These are phyloP conservation scores for Nephila pilipes DNA, from an alignment of 1,140 invertebrate genomes.

Conservation along the genomic window DNA sequence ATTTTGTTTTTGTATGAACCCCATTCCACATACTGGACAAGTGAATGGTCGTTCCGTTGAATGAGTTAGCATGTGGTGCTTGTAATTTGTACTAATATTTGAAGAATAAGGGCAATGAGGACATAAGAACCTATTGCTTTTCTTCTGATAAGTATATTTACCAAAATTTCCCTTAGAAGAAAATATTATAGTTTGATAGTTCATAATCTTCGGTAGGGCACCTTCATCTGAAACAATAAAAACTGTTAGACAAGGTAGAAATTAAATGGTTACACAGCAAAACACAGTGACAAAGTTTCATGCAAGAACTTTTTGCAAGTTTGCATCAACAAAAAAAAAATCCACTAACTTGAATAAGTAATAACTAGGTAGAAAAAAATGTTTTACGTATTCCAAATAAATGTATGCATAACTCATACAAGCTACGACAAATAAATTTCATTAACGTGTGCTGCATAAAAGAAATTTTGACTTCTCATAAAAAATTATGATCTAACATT, in stretches of 20 bases:
- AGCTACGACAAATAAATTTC: too few relatives aligned
- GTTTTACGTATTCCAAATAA: too few relatives aligned
- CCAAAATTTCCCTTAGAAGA: background rate
- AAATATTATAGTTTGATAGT: background rate
- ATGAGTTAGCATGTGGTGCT: conserved; percentile 70
- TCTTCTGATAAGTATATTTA: background rate
- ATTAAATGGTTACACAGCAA: background rate
- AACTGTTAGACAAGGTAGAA: background rate
- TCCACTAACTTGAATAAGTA: too few relatives aligned
- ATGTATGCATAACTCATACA: too few relatives aligned
- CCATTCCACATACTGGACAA: conserved; percentile 71
- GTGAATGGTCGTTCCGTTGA: conserved; percentile 59
- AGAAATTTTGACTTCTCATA: too few relatives aligned
- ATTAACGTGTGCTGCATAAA: too few relatives aligned
- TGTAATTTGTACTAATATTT: conserved; percentile 74
- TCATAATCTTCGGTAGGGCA: background rate
- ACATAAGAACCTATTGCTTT: conserved; percentile 40
- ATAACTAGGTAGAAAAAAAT: too few relatives aligned
- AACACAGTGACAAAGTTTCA: too few relatives aligned
- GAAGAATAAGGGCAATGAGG: conserved; percentile 71
- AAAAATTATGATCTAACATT: too few relatives aligned
- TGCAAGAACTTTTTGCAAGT: too few relatives aligned
- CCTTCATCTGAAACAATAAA: background rate
- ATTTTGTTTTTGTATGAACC: conserved; percentile 72
- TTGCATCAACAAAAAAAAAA: too few relatives aligned